These are phyloP conservation scores for Blastomussa wellsi DNA, from an alignment of 92 coral and sea anemone species.

Conservation along the genomic window DNA sequence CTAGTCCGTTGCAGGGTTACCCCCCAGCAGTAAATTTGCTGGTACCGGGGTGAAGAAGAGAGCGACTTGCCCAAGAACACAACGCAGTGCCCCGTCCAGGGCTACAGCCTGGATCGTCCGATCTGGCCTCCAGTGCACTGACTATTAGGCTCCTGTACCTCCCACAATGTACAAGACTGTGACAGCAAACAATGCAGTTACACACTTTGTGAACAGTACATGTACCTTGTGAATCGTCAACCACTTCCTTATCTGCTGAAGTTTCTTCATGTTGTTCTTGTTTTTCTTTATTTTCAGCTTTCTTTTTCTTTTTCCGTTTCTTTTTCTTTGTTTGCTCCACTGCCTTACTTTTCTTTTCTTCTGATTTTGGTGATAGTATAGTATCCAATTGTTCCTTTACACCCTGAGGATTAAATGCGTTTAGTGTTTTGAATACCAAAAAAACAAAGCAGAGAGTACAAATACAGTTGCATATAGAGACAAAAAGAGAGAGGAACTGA, in stretches of 20 bases:
- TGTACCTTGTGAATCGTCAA: constrained; percentile 27
- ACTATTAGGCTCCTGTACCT: no score
- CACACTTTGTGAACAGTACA: background rate
- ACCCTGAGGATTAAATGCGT: background rate
- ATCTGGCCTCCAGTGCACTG: no score
- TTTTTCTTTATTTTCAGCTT: constrained; percentile 26
- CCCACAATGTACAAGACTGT: background rate
- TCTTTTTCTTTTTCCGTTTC: constrained; percentile 50
- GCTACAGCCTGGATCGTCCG: no score
- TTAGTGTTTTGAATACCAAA: background rate
- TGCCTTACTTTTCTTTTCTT: constrained; percentile 25
- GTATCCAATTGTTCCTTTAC: background rate
- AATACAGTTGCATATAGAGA: no score
- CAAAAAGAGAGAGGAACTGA: background rate
- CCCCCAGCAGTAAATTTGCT: no score
- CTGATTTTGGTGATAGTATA: background rate
- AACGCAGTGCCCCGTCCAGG: no score
- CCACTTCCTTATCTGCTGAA: background rate
- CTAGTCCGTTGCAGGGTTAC: no score
- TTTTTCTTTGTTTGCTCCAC: constrained; percentile 55
- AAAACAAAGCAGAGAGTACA: background rate
- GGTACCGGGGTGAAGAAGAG: no score
- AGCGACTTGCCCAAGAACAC: no score
- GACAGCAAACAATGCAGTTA: no score
- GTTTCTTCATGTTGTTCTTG: background rate